Evolutionary conservation across 2,888 invertebrate genomes (phyloP).

Genomic region (Drosophila quinaria): DNA sequence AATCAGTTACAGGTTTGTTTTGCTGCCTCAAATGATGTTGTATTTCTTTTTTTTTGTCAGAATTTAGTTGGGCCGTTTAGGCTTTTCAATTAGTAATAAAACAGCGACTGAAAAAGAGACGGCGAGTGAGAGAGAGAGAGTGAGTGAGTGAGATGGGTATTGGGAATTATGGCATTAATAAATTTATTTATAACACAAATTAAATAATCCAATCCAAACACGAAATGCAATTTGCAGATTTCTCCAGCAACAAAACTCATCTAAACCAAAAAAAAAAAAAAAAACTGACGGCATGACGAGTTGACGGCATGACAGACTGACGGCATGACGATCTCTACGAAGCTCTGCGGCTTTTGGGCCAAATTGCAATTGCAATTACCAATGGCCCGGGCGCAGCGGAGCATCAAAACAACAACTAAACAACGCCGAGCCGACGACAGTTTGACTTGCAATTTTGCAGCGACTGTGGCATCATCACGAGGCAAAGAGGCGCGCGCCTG

Average conservation of each 20-base stretch:
- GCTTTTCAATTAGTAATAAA: conserved; percentile 67
- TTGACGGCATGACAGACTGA: not conserved
- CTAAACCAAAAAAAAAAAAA: conserved; percentile 19
- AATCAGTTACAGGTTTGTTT: conserved; percentile 12
- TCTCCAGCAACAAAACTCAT: conserved; percentile 33
- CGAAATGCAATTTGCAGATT: conserved; percentile 75
- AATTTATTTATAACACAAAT: conserved; percentile 81
- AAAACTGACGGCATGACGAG: not conserved
- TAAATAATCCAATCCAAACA: conserved; percentile 70
- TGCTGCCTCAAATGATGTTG: conserved; percentile 45
- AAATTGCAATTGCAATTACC: conserved; percentile 80
- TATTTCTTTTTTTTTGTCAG: conserved; percentile 10
- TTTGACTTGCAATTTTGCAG: conserved; percentile 75
- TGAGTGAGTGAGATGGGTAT: too few relatives aligned
- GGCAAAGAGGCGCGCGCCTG: conserved; percentile 21
- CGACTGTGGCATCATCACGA: conserved; percentile 44
- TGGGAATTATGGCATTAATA: conserved; percentile 62
- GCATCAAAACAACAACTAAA: conserved; percentile 67
- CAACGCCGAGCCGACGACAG: conserved; percentile 74
- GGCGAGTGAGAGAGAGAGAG: conserved; percentile 1
- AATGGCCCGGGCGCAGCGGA: conserved; percentile 49
- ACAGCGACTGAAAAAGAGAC: conserved; percentile 33
- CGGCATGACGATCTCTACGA: conserved; percentile 6
- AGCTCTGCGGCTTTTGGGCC: conserved; percentile 59
- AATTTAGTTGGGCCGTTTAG: conserved; percentile 8